phyloP scores from a whole-genome alignment of 1,140 invertebrate species.

The Leptinotarsa lineolata region DNA sequence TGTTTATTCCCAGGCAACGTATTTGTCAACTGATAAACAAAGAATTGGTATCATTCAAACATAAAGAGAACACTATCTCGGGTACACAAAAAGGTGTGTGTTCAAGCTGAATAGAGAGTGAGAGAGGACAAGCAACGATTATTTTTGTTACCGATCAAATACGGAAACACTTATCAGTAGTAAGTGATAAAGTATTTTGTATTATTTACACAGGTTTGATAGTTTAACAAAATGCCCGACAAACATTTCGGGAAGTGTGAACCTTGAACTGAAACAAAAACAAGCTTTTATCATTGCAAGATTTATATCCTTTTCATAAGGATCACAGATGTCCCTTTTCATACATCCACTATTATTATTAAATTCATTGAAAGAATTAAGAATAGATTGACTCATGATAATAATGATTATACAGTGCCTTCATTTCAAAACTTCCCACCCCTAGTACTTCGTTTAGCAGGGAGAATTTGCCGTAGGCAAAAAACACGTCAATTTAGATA shows the following conservation, averaged over 20 bases:
- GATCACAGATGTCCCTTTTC: background rate
- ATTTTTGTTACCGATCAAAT: constrained; percentile 30
- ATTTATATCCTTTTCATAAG: too few relatives aligned
- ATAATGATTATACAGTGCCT: too few relatives aligned
- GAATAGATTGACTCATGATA: too few relatives aligned
- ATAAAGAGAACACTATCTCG: constrained; percentile 29
- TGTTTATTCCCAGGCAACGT: constrained; percentile 28
- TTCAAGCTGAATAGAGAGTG: constrained; percentile 24
- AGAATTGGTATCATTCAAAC: constrained; percentile 32
- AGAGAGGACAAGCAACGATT: constrained; percentile 23
- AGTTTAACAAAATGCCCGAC: constrained; percentile 7
- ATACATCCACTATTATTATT: too few relatives aligned
- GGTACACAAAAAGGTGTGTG: constrained; percentile 27
- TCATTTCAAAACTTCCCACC: too few relatives aligned
- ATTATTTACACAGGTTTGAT: constrained; percentile 30
- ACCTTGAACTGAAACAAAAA: background rate
- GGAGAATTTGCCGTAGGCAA: too few relatives aligned
- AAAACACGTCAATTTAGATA: too few relatives aligned
- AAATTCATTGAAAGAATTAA: too few relatives aligned
- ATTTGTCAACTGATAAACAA: constrained; percentile 30
- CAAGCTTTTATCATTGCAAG: too few relatives aligned
- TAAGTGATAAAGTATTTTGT: constrained; percentile 29
- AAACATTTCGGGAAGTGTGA: constrained; percentile 5
- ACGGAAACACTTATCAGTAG: constrained; percentile 33
- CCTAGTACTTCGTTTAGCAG: too few relatives aligned